These are phyloP conservation scores for Esox niger DNA, from an alignment of 2,113 vertebrate genomes.

Conservation along the genomic window DNA sequence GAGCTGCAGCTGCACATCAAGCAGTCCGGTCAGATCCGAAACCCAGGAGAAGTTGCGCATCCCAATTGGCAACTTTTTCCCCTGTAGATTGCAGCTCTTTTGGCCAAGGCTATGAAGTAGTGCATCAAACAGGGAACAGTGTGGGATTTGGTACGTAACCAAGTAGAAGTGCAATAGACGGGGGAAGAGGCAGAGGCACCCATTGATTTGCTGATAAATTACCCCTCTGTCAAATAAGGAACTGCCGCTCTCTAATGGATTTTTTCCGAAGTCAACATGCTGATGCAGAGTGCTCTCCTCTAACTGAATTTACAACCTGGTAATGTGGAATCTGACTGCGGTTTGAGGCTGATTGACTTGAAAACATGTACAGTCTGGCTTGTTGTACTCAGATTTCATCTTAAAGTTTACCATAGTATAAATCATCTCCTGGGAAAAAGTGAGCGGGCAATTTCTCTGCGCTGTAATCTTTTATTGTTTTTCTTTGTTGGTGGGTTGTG, in stretches of 20 bases:
- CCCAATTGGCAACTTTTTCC: no score
- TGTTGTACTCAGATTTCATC: no score
- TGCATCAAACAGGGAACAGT: no score
- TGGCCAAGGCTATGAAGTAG: no score
- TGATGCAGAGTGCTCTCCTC: conserved; percentile 36
- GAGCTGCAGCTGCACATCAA: conserved; percentile 12
- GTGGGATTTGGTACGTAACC: no score
- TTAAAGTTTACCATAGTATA: no score
- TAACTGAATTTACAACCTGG: conserved; percentile 40
- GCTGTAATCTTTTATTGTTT: no score
- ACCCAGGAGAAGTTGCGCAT: no score
- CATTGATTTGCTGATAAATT: conserved; percentile 49
- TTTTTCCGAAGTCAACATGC: conserved; percentile 8
- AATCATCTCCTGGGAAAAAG: no score
- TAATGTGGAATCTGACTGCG: conserved; percentile 41
- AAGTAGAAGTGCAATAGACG: conserved; percentile 24
- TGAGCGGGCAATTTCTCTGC: no score
- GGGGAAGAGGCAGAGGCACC: conserved; percentile 16
- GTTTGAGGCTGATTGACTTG: background rate
- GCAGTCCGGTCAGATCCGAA: no score
- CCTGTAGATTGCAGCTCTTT: no score
- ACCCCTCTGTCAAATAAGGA: conserved; percentile 38
- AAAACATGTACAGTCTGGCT: background rate
- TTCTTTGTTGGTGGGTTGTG: background rate
- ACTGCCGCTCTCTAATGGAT: conserved; percentile 14